phyloP scores from a whole-genome alignment of 2,888 invertebrate species.

The Metopia argyrocephala region DNA sequence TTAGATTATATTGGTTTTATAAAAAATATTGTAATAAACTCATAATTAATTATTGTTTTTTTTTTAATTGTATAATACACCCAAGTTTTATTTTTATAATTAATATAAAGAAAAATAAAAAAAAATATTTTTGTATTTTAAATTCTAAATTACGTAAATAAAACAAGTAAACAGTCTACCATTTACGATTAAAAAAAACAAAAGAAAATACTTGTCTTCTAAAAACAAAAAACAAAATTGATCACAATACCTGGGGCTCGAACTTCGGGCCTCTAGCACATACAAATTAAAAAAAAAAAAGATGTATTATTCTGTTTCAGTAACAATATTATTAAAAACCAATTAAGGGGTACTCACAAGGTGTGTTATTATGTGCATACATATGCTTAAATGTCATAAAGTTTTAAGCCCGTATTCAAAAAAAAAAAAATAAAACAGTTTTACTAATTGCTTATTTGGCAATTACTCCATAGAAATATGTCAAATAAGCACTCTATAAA shows the following conservation, averaged over 20 bases:
- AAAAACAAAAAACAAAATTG: not conserved
- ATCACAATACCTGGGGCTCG: no score
- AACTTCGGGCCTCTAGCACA: no score
- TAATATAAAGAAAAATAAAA: not conserved
- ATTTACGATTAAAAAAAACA: conserved; percentile 14
- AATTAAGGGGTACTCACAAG: no score
- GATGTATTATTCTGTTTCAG: not conserved
- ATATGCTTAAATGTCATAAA: no score
- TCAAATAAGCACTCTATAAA: no score
- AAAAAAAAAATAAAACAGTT: no score
- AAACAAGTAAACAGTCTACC: conserved; percentile 9
- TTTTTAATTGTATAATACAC: conserved; percentile 35
- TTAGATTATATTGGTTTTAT: not conserved
- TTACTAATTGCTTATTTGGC: no score
- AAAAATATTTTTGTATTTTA: not conserved
- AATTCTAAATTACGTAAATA: not conserved
- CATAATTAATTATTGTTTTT: not conserved
- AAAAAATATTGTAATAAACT: conserved; percentile 14
- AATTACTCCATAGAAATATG: no score
- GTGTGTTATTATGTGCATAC: no score
- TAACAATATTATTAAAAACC: no score
- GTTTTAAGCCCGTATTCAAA: no score
- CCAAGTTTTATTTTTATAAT: conserved; percentile 5
- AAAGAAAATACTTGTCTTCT: conserved; percentile 37
- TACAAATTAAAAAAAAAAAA: not conserved